A percentile compares a stretch with the other conserved stretches of the same genome.
phyloP scores from a whole-genome alignment of 2,888 invertebrate genomes.

The Crepidodera aurea region DNA sequence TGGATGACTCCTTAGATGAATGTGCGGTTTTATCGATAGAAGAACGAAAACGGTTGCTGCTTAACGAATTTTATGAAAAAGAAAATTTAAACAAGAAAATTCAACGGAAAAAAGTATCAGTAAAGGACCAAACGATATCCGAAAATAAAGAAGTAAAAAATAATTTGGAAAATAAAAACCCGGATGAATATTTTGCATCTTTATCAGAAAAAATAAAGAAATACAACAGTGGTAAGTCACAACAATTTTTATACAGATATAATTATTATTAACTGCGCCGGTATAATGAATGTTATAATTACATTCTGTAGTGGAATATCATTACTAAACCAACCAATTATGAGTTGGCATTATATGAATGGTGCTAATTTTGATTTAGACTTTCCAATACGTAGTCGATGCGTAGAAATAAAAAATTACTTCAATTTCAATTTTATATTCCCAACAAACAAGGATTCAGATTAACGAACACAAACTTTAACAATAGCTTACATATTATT shows the following conservation, averaged over 20 bases:
- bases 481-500: too few relatives aligned
- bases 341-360: too few relatives aligned
- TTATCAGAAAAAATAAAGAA: constrained; percentile 33
- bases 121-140: neutral
- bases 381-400: too few relatives aligned
- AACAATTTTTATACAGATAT: neutral
- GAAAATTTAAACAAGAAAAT: constrained; percentile 32
- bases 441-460: too few relatives aligned
- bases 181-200: constrained; percentile 22
- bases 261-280: neutral
- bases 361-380: too few relatives aligned
- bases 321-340: too few relatives aligned
- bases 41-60: constrained; percentile 45
- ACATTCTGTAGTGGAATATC: too few relatives aligned
- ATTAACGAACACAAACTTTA: too few relatives aligned
- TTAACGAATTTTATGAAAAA: constrained; percentile 43
- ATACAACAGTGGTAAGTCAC: constrained; percentile 35
- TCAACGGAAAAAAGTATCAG: constrained; percentile 16
- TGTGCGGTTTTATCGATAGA: constrained; percentile 43
- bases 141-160: constrained; percentile 2
- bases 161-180: constrained; percentile 2
- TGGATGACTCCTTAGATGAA: constrained; percentile 42
- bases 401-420: too few relatives aligned
- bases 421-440: too few relatives aligned
- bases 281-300: too few relatives aligned